phyloP scores from a whole-genome alignment of 2,888 invertebrate species.

The Sinodicranocentrus sp. region DNA sequence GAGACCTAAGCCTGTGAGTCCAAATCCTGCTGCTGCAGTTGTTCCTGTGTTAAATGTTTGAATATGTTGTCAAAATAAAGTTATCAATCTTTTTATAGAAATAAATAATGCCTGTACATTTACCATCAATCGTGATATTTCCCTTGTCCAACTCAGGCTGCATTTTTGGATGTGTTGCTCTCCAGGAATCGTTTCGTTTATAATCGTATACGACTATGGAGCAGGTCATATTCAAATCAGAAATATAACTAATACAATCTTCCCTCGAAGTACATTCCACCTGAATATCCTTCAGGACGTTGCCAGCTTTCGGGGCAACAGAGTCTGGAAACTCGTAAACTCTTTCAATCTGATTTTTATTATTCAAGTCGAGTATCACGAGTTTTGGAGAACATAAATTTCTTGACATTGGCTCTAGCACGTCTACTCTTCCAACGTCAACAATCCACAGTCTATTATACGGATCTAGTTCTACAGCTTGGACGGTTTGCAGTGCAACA shows the following conservation, averaged over 20 bases:
- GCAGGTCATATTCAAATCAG: constrained; percentile 77
- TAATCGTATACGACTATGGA: constrained; percentile 39
- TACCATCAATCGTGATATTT: constrained; percentile 48
- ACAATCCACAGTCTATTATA: constrained; percentile 82
- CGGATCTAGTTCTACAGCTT: constrained; percentile 86
- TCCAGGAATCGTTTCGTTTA: constrained; percentile 54
- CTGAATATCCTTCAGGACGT: constrained; percentile 59
- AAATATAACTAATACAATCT: constrained; percentile 62
- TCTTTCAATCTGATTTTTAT: constrained; percentile 40
- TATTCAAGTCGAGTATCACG: constrained; percentile 50
- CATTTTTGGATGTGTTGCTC: constrained; percentile 46
- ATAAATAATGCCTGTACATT: too few relatives aligned
- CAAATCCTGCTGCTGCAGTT: constrained; percentile 41
- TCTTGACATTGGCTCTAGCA: constrained; percentile 31
- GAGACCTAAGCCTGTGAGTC: constrained; percentile 40
- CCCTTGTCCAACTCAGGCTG: constrained; percentile 32
- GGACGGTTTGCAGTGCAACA: constrained; percentile 85
- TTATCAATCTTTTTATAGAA: too few relatives aligned
- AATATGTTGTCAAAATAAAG: neutral
- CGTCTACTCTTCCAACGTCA: constrained; percentile 84
- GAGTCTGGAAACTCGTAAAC: constrained; percentile 60
- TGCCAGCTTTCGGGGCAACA: constrained; percentile 48
- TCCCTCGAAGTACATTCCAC: constrained; percentile 43
- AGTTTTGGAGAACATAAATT: constrained; percentile 65
- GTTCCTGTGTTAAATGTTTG: neutral